Evolutionary conservation across 1,140 invertebrate genomes (phyloP).

Genomic region (Drosophila rufa): DNA sequence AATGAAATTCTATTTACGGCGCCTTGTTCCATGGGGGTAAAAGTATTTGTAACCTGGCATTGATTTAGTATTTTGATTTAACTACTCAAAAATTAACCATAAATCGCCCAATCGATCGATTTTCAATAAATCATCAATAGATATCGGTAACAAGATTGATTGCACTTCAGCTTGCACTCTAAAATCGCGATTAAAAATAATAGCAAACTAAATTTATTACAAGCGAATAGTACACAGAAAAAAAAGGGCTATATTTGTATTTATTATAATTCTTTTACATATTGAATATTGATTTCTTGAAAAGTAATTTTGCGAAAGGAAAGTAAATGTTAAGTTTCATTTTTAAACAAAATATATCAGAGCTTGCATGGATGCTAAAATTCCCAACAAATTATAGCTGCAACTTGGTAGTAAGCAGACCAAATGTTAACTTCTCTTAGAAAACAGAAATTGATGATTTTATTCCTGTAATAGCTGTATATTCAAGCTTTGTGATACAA

Average conservation of each 20-base stretch:
- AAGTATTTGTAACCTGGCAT: background rate
- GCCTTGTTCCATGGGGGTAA: background rate
- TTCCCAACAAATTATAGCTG: background rate
- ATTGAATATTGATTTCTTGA: background rate
- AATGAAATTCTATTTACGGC: constrained; percentile 6
- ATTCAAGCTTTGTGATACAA: background rate
- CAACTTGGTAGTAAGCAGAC: background rate
- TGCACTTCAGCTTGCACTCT: background rate
- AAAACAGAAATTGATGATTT: background rate
- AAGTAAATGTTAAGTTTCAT: no score
- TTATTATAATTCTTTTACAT: background rate
- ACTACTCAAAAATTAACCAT: background rate
- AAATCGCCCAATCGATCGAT: background rate
- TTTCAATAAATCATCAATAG: constrained; percentile 1
- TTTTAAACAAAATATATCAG: no score
- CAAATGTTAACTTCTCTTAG: background rate
- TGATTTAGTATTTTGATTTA: background rate
- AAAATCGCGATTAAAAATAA: constrained; percentile 1
- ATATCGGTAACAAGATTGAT: background rate
- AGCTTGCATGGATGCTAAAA: background rate
- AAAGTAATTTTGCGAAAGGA: background rate
- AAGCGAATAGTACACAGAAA: background rate
- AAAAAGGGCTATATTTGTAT: background rate
- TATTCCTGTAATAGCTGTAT: background rate
- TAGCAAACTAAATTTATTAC: background rate